A percentile compares a stretch with the other conserved stretches of the same genome.
Evolutionary conservation across 2,113 vertebrate genomes (phyloP).

Genomic region (Lamprotornis superbus): DNA sequence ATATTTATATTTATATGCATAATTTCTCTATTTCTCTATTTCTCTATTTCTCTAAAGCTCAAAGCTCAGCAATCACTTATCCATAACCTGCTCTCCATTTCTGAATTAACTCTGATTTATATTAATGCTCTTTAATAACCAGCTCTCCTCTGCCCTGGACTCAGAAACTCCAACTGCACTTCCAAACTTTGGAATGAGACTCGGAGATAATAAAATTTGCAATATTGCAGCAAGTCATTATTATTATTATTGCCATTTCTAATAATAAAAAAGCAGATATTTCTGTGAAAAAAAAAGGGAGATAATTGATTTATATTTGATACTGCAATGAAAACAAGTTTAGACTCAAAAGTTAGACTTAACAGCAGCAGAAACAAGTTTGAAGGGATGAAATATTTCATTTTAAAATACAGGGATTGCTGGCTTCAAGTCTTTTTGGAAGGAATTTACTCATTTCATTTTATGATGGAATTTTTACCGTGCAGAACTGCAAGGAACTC

Average conservation of each 20-base stretch:
- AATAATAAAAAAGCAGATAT: neutral
- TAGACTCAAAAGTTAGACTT: neutral
- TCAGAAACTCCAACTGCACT: too few relatives aligned
- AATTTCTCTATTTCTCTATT: too few relatives aligned
- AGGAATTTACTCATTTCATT: neutral
- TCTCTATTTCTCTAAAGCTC: too few relatives aligned
- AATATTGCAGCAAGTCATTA: too few relatives aligned
- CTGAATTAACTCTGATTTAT: too few relatives aligned
- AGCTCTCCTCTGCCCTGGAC: too few relatives aligned
- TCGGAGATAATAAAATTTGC: too few relatives aligned
- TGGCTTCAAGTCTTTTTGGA: accelerated
- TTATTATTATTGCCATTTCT: neutral
- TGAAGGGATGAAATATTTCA: neutral
- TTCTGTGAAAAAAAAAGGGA: neutral
- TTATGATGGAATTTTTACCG: neutral
- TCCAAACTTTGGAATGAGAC: too few relatives aligned
- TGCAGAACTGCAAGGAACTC: neutral
- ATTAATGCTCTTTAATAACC: too few relatives aligned
- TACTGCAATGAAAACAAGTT: neutral
- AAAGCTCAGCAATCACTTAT: too few relatives aligned
- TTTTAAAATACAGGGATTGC: neutral
- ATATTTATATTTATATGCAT: too few relatives aligned
- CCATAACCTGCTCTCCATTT: too few relatives aligned
- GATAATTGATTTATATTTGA: neutral
- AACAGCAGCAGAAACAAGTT: neutral